Conservation (phyloP, 1,140 invertebrate genomes). For the Drosophila baimaii region DNA sequence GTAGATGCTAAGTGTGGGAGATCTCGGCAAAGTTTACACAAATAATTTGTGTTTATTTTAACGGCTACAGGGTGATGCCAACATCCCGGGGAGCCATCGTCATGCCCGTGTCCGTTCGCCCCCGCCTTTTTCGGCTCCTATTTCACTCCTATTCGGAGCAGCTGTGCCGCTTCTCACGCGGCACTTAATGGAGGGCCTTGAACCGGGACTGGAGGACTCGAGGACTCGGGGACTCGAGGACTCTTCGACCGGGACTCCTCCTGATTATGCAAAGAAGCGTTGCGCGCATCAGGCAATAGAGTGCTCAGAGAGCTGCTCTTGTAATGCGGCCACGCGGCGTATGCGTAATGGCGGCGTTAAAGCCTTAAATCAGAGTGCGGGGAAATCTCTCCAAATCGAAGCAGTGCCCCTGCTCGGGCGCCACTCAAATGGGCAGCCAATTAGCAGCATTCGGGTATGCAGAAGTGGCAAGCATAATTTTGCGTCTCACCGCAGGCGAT, state of each 20-base stretch:
- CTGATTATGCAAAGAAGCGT: slow-evolving; percentile 80
- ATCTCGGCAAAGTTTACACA: slow-evolving; percentile 77
- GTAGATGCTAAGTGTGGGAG: slow-evolving; percentile 23
- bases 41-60: slow-evolving; percentile 83
- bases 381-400: slow-evolving; percentile 2
- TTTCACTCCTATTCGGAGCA: slow-evolving; percentile 30
- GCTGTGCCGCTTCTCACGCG: slow-evolving; percentile 66
- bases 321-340: slow-evolving; percentile 56
- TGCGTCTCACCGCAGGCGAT: slow-evolving; percentile 66
- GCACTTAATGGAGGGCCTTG: slow-evolving; percentile 62
- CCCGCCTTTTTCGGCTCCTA: slow-evolving; percentile 26
- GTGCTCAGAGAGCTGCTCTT: slow-evolving; percentile 43
- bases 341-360: slow-evolving; percentile 65
- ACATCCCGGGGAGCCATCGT: slow-evolving; percentile 9
- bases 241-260: slow-evolving; percentile 25
- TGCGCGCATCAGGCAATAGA: slow-evolving; percentile 57
- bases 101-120: slow-evolving; percentile 19
- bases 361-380: slow-evolving; percentile 51
- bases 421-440: slow-evolving; percentile 54
- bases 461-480: slow-evolving; percentile 63
- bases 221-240: slow-evolving; percentile 21
- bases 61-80: slow-evolving; percentile 62
- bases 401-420: background rate
- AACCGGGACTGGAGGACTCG: slow-evolving; percentile 7
- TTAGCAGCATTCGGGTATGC: slow-evolving; percentile 54